Conservation (phyloP, 2,888 invertebrate species). For the Drosophila cognata region DNA sequence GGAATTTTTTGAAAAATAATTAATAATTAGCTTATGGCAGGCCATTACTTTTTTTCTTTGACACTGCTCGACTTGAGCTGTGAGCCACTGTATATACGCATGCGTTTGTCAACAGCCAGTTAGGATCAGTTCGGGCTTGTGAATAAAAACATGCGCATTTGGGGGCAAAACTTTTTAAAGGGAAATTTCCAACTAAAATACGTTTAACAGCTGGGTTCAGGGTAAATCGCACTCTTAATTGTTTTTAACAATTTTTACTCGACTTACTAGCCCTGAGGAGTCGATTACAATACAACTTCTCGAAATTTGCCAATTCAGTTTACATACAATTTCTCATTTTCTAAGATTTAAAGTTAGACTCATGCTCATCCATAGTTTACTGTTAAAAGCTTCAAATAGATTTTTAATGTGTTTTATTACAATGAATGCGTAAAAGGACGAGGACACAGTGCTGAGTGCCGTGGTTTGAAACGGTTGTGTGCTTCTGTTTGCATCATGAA, state of each 20-base stretch:
- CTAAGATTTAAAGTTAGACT: background rate
- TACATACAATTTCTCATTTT: background rate
- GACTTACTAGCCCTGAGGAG: background rate
- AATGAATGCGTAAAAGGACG: slow-evolving; percentile 16
- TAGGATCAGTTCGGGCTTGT: too few relatives aligned
- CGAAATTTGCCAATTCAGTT: background rate
- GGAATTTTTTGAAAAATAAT: too few relatives aligned
- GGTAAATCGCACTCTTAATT: too few relatives aligned
- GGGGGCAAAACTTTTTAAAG: too few relatives aligned
- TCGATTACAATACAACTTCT: background rate
- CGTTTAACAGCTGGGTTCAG: too few relatives aligned
- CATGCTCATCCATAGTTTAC: slow-evolving; percentile 8
- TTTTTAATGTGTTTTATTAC: background rate
- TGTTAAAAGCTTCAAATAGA: background rate
- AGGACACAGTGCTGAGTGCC: slow-evolving; percentile 22
- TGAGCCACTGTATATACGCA: too few relatives aligned
- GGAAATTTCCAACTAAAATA: too few relatives aligned
- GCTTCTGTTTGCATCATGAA: background rate
- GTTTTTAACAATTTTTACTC: background rate
- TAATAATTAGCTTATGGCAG: too few relatives aligned
- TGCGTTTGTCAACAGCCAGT: too few relatives aligned
- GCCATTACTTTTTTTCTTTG: too few relatives aligned
- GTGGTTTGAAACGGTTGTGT: slow-evolving; percentile 19
- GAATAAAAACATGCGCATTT: too few relatives aligned
- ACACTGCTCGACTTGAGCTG: too few relatives aligned